Evolutionary conservation across 1,140 invertebrate species (phyloP).

Genomic region (Leguminivora glycinivorella): DNA sequence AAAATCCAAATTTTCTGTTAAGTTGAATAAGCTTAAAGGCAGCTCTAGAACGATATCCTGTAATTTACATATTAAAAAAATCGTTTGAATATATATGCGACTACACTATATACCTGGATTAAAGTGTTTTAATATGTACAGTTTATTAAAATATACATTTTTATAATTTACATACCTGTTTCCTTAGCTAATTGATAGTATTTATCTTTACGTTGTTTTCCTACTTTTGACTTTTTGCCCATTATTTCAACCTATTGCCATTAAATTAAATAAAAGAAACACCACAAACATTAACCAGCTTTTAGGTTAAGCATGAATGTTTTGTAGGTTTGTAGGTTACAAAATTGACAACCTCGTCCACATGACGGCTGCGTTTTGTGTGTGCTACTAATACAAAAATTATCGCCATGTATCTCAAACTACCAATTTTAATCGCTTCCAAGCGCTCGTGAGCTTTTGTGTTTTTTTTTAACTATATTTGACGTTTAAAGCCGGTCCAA

Average conservation of each 20-base stretch:
- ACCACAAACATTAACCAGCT: neutral
- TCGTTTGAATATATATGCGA: neutral
- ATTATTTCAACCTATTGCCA: conserved; percentile 78
- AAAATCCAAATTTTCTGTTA: conserved; percentile 98
- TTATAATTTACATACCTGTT: conserved; percentile 85
- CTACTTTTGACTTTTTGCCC: conserved; percentile 98
- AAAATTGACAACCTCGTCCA: neutral
- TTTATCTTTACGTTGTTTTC: conserved; percentile 98
- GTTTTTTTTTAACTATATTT: neutral
- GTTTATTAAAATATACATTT: neutral
- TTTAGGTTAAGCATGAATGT: conserved; percentile 17
- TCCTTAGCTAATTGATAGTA: conserved; percentile 99
- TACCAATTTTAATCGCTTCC: neutral
- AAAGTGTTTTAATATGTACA: neutral
- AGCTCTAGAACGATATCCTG: conserved; percentile 97
- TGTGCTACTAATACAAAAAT: neutral
- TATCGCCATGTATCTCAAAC: neutral
- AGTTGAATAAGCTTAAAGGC: conserved; percentile 99
- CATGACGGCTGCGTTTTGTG: neutral
- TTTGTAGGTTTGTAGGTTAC: conserved; percentile 3
- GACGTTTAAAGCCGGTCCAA: too few relatives aligned
- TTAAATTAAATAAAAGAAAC: neutral
- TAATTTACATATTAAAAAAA: conserved; percentile 45
- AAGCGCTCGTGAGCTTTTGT: neutral
- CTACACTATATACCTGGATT: neutral